These are phyloP conservation scores for Scolopax bukidnonensis DNA, from an alignment of 2,797 vertebrate genomes.

Conservation along the genomic window DNA sequence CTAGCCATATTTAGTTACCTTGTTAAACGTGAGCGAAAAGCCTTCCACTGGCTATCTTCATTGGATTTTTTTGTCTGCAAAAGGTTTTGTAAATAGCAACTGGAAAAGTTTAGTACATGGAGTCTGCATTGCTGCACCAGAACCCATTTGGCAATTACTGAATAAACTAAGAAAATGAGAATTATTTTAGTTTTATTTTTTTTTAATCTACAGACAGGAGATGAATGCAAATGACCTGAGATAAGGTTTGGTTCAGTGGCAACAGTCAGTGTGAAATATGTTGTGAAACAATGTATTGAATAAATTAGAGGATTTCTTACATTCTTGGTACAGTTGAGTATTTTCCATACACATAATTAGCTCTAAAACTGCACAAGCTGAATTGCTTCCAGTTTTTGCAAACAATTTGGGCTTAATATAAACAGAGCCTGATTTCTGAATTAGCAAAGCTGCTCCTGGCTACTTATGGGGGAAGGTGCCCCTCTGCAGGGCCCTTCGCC, in stretches of 20 bases:
- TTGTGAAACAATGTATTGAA: slow-evolving; percentile 66
- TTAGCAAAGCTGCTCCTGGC: slow-evolving; percentile 67
- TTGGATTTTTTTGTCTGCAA: neutral
- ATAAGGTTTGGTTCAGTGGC: slow-evolving; percentile 68
- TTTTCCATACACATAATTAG: slow-evolving; percentile 67
- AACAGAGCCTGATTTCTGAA: slow-evolving; percentile 60
- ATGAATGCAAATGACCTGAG: slow-evolving; percentile 71
- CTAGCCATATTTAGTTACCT: neutral
- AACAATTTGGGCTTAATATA: slow-evolving; percentile 68
- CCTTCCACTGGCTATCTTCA: neutral
- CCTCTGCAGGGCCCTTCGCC: neutral
- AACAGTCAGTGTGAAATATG: slow-evolving; percentile 70
- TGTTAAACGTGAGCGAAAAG: neutral
- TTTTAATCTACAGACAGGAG: slow-evolving; percentile 61
- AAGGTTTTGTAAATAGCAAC: slow-evolving; percentile 38
- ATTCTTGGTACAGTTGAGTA: slow-evolving; percentile 65
- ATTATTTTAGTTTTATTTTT: slow-evolving; percentile 37
- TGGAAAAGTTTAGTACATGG: slow-evolving; percentile 35
- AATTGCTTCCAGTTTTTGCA: slow-evolving; percentile 70
- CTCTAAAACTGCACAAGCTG: slow-evolving; percentile 73
- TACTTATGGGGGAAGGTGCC: slow-evolving; percentile 31
- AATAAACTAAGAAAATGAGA: slow-evolving; percentile 55
- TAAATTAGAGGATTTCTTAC: slow-evolving; percentile 66
- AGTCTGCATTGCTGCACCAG: slow-evolving; percentile 48
- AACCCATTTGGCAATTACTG: slow-evolving; percentile 57